These are phyloP conservation scores for Sebastes diaconus DNA, from an alignment of 2,797 vertebrate species.

Conservation along the genomic window DNA sequence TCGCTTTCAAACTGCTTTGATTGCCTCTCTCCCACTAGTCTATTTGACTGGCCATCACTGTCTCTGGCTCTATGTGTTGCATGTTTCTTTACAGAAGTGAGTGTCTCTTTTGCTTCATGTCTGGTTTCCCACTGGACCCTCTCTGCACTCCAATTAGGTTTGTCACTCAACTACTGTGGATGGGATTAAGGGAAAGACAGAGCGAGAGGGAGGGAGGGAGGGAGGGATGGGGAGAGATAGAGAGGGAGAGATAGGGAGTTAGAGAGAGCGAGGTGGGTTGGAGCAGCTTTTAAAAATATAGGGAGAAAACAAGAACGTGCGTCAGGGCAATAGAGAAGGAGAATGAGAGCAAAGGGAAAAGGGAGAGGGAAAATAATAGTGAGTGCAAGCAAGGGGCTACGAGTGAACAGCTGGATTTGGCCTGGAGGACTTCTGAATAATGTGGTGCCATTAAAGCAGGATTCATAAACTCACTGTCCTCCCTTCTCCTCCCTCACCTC, in stretches of 20 bases:
- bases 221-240: not conserved
- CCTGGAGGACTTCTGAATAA: conserved; percentile 74
- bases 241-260: not conserved
- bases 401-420: conserved; percentile 70
- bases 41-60: conserved; percentile 74
- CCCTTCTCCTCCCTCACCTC: conserved; percentile 36
- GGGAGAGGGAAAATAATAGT: conserved; percentile 27
- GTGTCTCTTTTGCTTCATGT: conserved; percentile 68
- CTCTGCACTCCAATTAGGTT: conserved; percentile 79
- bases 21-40: conserved; percentile 56
- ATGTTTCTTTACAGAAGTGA: conserved; percentile 68
- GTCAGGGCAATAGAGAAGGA: conserved; percentile 15
- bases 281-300: conserved; percentile 31
- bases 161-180: conserved; percentile 79
- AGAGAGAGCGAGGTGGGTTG: conserved; percentile 11
- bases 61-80: conserved; percentile 56
- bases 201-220: not conserved
- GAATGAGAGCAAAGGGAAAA: conserved; percentile 47
- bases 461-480: conserved; percentile 64
- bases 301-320: conserved; percentile 39
- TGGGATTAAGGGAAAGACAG: conserved; percentile 69
- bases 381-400: conserved; percentile 21
- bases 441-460: conserved; percentile 68
- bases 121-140: conserved; percentile 71
- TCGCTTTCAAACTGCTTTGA: conserved; percentile 50